These are phyloP conservation scores for Papilio dardanus DNA, from an alignment of 1,140 invertebrate genomes.

Conservation along the genomic window DNA sequence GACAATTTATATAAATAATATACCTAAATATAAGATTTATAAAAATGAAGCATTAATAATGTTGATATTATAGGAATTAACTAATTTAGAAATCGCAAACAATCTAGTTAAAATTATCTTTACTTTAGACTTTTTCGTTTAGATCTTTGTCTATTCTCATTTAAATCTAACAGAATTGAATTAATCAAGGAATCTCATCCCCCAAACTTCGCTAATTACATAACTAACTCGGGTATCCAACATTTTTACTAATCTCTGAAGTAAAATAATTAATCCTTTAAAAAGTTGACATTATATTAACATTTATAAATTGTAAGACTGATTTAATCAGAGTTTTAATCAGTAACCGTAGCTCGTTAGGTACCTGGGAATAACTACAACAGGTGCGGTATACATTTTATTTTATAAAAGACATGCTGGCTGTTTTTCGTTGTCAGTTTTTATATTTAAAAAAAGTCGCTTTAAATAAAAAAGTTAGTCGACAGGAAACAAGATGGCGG, in stretches of 20 bases:
- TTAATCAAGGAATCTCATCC: too few relatives aligned
- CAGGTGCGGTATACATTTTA: neutral
- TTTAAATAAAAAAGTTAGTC: slow-evolving; percentile 21
- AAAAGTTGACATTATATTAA: neutral
- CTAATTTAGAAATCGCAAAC: too few relatives aligned
- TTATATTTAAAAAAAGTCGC: neutral
- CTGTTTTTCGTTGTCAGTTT: neutral
- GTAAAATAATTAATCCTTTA: neutral
- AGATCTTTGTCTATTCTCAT: too few relatives aligned
- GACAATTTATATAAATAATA: neutral
- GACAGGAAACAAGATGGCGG: slow-evolving; percentile 33
- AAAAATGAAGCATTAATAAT: neutral
- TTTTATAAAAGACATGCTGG: slow-evolving; percentile 4
- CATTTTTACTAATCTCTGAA: too few relatives aligned
- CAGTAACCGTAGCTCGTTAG: neutral
- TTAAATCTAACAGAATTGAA: too few relatives aligned
- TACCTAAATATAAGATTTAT: neutral
- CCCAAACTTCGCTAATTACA: too few relatives aligned
- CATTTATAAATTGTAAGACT: neutral
- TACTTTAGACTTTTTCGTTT: too few relatives aligned
- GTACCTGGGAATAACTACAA: neutral
- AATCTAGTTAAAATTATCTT: too few relatives aligned
- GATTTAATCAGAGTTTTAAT: neutral
- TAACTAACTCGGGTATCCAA: too few relatives aligned
- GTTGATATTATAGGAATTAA: too few relatives aligned